Evolutionary conservation across 2,797 vertebrate genomes (phyloP), one percentile per base, ranked within the genome.

Genomic region (Presbytis comata): DNA sequence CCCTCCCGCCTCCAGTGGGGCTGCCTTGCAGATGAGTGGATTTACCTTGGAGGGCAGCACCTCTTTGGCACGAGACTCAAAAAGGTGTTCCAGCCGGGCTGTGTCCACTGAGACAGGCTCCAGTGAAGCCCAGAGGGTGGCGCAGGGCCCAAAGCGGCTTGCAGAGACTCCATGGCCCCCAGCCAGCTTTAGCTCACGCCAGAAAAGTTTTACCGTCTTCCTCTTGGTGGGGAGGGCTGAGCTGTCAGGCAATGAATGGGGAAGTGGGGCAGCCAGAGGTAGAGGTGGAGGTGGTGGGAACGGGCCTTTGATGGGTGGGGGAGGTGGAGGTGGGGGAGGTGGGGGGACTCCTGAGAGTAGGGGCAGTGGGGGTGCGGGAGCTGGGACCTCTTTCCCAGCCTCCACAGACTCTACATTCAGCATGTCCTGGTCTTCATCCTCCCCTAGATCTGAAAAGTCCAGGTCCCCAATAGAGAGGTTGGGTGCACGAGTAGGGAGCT

Each of bases 191-290:
- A 99, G 98, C 98, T 99, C 99, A 96, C 99, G 99, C 99, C 99
- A 99, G 98, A 99, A 99, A 97, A 99, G 98, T 98, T 99, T 99
- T 96, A 99, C 99, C 0, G 99, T 99, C 98, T 99, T 99, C 97
- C 99, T 99, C 98, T 99, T 99, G 97, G 99, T 99, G 94, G 98
- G 89, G 21, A 98, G 97, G 3, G 97, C 96, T 57, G 96, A 96
- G 80, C 97, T 95, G 1, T 98, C 98, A 0, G 26, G 98, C 8
- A 57, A 17, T 79, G 96, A 96, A 97, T 14, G 95, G 83, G 67
- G 88, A 93, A 95, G 94, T 13, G 98, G 97, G 4, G 98, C 98
- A 6, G 98, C 98, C 22, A 98, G 98, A 1, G 99, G 98, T 30
- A 98, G 98, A 1, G 99, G 98, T 30, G 98, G 98, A 9, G 92